Evolutionary conservation across 2,113 vertebrate species (phyloP).

Genomic region (Amphiprion percula): DNA sequence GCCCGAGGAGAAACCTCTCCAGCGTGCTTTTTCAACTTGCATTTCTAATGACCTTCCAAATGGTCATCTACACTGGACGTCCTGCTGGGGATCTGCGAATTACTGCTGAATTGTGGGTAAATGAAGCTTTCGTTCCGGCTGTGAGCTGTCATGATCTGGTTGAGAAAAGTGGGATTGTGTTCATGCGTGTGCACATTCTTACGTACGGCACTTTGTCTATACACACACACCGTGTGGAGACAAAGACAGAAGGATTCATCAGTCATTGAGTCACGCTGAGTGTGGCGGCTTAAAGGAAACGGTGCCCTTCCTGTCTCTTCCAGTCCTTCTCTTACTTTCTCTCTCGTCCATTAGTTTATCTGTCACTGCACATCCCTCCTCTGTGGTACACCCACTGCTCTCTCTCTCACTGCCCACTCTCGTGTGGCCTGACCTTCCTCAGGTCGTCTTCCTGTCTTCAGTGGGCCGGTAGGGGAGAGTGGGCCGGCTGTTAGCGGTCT

Average conservation of each 20-base stretch:
- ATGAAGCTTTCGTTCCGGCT: constrained; percentile 78
- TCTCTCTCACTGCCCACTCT: constrained; percentile 45
- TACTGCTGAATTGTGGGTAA: constrained; percentile 81
- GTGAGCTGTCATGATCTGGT: constrained; percentile 82
- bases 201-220: constrained; percentile 20
- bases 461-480: constrained; percentile 47
- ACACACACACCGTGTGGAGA: constrained; percentile 20
- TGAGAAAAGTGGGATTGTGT: constrained; percentile 65
- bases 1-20: constrained; percentile 23
- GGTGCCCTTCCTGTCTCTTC: constrained; percentile 68
- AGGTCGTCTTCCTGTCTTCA: constrained; percentile 69
- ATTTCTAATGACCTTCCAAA: constrained; percentile 76
- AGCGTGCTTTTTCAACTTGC: constrained; percentile 26
- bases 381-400: constrained; percentile 11
- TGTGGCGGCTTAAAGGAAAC: constrained; percentile 70
- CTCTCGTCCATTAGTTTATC: constrained; percentile 66
- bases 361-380: constrained; percentile 42
- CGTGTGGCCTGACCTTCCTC: constrained; percentile 68
- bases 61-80: constrained; percentile 64
- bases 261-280: constrained; percentile 65
- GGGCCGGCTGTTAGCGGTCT: constrained; percentile 65
- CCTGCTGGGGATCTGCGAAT: constrained; percentile 69
- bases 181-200: constrained; percentile 69
- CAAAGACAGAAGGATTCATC: constrained; percentile 61
- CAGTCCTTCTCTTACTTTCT: constrained; percentile 57